These are phyloP conservation scores for Phalacrocorax carbo DNA, from an alignment of 2,113 vertebrate genomes.

Conservation along the genomic window DNA sequence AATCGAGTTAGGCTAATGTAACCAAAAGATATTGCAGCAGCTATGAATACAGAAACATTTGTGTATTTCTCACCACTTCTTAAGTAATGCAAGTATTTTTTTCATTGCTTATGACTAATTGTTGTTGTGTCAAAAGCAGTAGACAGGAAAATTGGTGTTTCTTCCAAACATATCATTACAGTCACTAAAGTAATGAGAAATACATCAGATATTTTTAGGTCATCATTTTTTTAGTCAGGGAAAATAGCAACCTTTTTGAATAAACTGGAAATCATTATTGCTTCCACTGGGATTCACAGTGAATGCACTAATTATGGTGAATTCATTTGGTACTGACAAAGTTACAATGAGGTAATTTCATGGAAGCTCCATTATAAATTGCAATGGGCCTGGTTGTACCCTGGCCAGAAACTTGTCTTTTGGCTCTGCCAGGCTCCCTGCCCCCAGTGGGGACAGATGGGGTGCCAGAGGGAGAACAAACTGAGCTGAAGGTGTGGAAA, in stretches of 20 bases:
- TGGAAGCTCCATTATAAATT: neutral
- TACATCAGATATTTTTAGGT: conserved; percentile 55
- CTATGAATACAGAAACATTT: neutral
- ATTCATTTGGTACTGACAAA: conserved; percentile 2
- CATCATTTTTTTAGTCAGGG: conserved; percentile 24
- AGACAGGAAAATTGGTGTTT: conserved; percentile 60
- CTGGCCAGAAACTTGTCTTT: neutral
- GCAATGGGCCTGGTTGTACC: neutral
- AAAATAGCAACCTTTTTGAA: conserved; percentile 49
- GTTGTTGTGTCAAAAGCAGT: conserved; percentile 51
- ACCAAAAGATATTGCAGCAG: neutral
- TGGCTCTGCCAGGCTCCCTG: neutral
- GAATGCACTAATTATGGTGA: conserved; percentile 26
- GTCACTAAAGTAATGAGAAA: conserved; percentile 50
- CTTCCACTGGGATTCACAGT: conserved; percentile 15
- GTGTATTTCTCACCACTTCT: conserved; percentile 8
- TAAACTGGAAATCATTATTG: conserved; percentile 50
- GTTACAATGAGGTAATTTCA: neutral
- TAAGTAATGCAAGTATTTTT: conserved; percentile 17
- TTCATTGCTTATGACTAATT: conserved; percentile 49
- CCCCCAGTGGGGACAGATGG: neutral
- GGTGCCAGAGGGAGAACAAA: neutral
- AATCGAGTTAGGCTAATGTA: neutral
- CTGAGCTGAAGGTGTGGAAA: neutral
- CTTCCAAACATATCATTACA: conserved; percentile 62